These are phyloP conservation scores for Pentalonia nigronervosa DNA, from an alignment of 1,140 invertebrate species.

Conservation along the genomic window DNA sequence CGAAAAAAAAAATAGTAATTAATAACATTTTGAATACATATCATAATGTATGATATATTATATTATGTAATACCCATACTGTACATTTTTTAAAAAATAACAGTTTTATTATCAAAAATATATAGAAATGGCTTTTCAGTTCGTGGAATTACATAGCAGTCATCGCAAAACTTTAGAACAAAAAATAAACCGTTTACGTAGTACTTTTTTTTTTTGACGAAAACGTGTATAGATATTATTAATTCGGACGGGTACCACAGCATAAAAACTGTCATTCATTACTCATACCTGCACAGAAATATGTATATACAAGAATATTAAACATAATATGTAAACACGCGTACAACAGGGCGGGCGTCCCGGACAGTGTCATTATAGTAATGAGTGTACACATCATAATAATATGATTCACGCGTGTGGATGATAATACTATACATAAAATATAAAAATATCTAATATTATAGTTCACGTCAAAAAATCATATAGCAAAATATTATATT, in stretches of 20 bases:
- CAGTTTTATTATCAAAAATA: background rate
- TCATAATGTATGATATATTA: background rate
- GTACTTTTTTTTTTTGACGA: background rate
- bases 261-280: background rate
- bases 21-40: background rate
- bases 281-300: background rate
- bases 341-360: background rate
- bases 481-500: background rate
- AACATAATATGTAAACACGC: background rate
- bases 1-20: background rate
- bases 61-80: background rate
- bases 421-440: background rate
- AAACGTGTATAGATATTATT: too few relatives aligned
- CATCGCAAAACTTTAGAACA: background rate
- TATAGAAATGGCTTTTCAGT: background rate
- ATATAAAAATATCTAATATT: background rate
- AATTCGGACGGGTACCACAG: background rate
- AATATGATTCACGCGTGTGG: background rate
- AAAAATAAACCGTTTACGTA: background rate
- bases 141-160: background rate
- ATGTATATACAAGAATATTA: background rate
- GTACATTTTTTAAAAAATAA: background rate
- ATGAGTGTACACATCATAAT: background rate
- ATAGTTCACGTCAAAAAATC: background rate
- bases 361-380: background rate